These are phyloP conservation scores for Megathymus violae DNA, from an alignment of 1,140 invertebrate genomes.

Conservation along the genomic window DNA sequence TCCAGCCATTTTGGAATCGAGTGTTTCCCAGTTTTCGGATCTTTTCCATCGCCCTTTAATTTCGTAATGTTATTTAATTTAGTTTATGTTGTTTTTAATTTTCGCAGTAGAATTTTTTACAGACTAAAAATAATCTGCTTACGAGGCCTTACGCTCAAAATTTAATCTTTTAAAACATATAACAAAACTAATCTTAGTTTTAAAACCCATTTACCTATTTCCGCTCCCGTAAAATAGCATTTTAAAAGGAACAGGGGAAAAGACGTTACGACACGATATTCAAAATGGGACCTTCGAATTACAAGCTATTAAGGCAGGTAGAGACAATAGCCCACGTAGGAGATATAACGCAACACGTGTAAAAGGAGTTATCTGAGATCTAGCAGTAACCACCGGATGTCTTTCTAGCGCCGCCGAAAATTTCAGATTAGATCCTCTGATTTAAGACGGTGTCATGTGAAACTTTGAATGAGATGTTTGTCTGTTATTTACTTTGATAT, in stretches of 20 bases:
- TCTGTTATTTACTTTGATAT: not conserved
- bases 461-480: conserved; percentile 44
- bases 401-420: conserved; percentile 67
- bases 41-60: conserved; percentile 77
- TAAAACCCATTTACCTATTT: too few species aligned
- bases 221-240: not conserved
- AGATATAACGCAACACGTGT: conserved; percentile 65
- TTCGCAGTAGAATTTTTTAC: conserved; percentile 13
- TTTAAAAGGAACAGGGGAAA: not conserved
- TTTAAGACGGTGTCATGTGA: conserved; percentile 43
- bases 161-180: too few species aligned
- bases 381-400: conserved; percentile 61
- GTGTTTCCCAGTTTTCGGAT: conserved; percentile 79
- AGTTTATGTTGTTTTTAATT: conserved; percentile 46
- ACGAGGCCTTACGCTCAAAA: not conserved
- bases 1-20: conserved; percentile 79
- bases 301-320: conserved; percentile 36
- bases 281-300: conserved; percentile 41
- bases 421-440: conserved; percentile 59
- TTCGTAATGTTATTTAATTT: conserved; percentile 66
- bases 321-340: conserved; percentile 53
- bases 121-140: conserved; percentile 11
- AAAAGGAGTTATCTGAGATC: conserved; percentile 60
- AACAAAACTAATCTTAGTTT: too few species aligned
- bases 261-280: conserved; percentile 26